Evolutionary conservation across 2,888 invertebrate species (phyloP).

Genomic region (Nymphalis urticae): DNA sequence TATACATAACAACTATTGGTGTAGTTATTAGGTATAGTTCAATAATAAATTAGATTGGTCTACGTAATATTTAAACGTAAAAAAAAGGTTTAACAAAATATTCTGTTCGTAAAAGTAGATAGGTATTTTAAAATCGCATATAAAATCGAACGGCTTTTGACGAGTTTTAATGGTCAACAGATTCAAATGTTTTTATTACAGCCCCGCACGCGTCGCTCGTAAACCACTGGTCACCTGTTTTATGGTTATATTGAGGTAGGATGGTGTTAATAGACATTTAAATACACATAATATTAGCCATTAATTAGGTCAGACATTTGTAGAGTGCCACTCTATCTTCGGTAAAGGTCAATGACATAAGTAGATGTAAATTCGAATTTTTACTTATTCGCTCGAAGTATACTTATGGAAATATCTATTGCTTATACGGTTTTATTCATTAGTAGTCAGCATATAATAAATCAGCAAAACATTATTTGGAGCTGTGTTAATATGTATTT

Average conservation of each 20-base stretch:
- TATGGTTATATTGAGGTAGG: constrained; percentile 39
- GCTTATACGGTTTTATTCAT: not conserved
- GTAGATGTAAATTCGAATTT: not conserved
- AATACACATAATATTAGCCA: constrained; percentile 17
- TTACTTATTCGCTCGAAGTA: not conserved
- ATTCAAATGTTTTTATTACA: constrained; percentile 51
- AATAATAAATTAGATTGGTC: too few relatives aligned
- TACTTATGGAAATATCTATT: not conserved
- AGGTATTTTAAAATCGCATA: constrained; percentile 25
- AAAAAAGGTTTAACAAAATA: not conserved
- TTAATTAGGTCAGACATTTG: constrained; percentile 14
- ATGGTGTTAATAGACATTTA: constrained; percentile 26
- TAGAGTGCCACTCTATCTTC: not conserved
- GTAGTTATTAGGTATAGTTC: too few relatives aligned
- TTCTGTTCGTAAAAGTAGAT: constrained; percentile 8
- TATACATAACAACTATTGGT: too few relatives aligned
- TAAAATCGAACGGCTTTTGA: constrained; percentile 34
- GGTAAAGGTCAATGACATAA: not conserved
- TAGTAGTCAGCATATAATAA: not conserved
- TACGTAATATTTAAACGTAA: not conserved
- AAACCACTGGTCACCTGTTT: constrained; percentile 78
- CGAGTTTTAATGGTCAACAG: constrained; percentile 34
- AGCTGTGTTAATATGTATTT: not conserved
- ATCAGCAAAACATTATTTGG: not conserved
- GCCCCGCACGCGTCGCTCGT: constrained; percentile 67